phyloP scores from a whole-genome alignment of 1,140 invertebrate genomes.

The Drosophila sucinea region DNA sequence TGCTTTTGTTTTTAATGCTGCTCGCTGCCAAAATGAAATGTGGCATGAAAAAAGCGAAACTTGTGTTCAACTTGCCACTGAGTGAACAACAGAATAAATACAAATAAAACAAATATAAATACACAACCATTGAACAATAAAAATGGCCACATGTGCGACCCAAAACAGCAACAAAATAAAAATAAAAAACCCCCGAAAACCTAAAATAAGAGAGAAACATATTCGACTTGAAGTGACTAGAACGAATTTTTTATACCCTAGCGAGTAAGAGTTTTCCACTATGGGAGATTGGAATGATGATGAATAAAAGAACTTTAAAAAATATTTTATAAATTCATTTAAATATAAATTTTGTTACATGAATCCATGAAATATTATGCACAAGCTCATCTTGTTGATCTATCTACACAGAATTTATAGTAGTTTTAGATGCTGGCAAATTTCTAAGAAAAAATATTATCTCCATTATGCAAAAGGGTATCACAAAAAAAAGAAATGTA shows the following conservation, averaged over 20 bases:
- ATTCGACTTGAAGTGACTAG: no score
- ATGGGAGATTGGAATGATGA: no score
- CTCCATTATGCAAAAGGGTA: not conserved
- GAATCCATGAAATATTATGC: no score
- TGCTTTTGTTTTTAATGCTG: slow-evolving; percentile 33
- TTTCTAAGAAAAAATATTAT: not conserved
- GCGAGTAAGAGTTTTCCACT: no score
- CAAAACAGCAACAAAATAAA: slow-evolving; percentile 29
- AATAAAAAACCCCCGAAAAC: slow-evolving; percentile 3
- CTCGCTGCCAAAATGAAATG: slow-evolving; percentile 62
- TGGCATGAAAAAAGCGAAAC: slow-evolving; percentile 64
- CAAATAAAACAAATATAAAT: slow-evolving; percentile 66
- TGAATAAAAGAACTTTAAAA: no score
- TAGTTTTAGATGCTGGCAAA: no score
- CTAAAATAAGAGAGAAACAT: slow-evolving; percentile 22
- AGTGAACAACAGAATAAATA: slow-evolving; percentile 41
- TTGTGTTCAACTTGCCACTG: slow-evolving; percentile 46
- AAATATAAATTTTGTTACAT: no score
- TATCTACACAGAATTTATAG: no score
- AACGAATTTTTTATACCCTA: no score
- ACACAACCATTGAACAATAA: slow-evolving; percentile 70
- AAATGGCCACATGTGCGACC: slow-evolving; percentile 72
- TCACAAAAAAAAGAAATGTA: not conserved
- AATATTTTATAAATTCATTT: no score
- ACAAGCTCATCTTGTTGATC: no score